Evolutionary conservation across 1,140 invertebrate genomes (phyloP).

Genomic region (Nebria ingens): DNA sequence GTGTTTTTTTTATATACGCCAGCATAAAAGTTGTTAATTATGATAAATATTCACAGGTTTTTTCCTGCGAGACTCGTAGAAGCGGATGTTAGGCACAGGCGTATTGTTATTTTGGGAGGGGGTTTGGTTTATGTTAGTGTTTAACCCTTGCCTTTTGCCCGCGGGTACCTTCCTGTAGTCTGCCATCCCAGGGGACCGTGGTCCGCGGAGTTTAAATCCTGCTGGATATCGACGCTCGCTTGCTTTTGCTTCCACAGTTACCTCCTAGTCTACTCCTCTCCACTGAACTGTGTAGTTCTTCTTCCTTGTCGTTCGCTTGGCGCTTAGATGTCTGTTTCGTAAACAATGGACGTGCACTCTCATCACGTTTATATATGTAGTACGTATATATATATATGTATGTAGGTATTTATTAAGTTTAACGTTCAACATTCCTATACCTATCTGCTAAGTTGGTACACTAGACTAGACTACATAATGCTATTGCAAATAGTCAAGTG

Average conservation of each 20-base stretch:
- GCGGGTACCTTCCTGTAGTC: constrained; percentile 30
- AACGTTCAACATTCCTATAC: too few relatives aligned
- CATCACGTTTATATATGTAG: too few relatives aligned
- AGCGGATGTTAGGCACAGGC: constrained; percentile 26
- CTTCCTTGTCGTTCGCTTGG: background rate
- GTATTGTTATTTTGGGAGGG: constrained; percentile 33
- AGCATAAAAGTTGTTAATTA: constrained; percentile 37
- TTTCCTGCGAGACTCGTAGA: constrained; percentile 36
- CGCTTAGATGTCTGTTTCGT: background rate
- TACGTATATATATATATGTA: too few relatives aligned
- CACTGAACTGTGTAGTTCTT: background rate
- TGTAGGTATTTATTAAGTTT: too few relatives aligned
- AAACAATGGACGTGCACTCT: background rate
- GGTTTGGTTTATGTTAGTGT: constrained; percentile 32
- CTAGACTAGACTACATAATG: too few relatives aligned
- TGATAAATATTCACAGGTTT: constrained; percentile 38
- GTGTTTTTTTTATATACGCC: constrained; percentile 30
- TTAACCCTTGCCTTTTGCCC: constrained; percentile 35
- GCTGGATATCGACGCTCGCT: constrained; percentile 10
- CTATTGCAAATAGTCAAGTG: too few relatives aligned
- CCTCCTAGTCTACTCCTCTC: background rate
- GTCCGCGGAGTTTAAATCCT: constrained; percentile 29
- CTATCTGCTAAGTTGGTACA: too few relatives aligned
- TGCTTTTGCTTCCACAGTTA: background rate
- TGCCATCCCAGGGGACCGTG: constrained; percentile 27